Evolutionary conservation across 2,797 vertebrate genomes (phyloP).

Genomic region (Pygocentrus nattereri): DNA sequence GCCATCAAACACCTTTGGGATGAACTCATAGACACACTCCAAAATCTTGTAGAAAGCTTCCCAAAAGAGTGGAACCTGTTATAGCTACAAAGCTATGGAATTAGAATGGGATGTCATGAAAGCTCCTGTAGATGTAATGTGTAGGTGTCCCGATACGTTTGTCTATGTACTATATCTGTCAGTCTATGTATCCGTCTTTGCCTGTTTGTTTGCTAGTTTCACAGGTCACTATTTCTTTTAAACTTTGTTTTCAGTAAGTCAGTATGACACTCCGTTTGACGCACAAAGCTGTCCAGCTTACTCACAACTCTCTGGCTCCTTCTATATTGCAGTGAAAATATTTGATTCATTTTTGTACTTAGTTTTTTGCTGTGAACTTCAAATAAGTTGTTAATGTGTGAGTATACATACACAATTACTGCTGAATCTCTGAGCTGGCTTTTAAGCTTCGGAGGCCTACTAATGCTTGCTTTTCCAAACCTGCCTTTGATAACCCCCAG

Average conservation of each 20-base stretch:
- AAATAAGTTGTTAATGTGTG: constrained; percentile 40
- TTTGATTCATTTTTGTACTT: constrained; percentile 2
- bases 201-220: not conserved
- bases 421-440: constrained; percentile 69
- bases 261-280: not conserved
- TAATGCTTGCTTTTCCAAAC: constrained; percentile 58
- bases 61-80: no score
- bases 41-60: no score
- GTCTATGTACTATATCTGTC: not conserved
- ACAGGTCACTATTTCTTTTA: not conserved
- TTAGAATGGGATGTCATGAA: no score
- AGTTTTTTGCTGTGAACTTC: constrained; percentile 47
- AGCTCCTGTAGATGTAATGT: no score
- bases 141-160: no score
- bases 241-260: not conserved
- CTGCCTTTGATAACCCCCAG: constrained; percentile 71
- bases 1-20: no score
- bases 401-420: constrained; percentile 63
- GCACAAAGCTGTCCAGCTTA: not conserved
- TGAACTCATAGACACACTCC: no score
- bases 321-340: not conserved
- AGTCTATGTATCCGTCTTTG: not conserved
- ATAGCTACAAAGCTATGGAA: no score
- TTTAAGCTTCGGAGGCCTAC: constrained; percentile 62
- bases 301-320: not conserved